Base-by-base conservation (phyloP, 2,888 invertebrate species). In the Ophion slaviceki region DNA sequence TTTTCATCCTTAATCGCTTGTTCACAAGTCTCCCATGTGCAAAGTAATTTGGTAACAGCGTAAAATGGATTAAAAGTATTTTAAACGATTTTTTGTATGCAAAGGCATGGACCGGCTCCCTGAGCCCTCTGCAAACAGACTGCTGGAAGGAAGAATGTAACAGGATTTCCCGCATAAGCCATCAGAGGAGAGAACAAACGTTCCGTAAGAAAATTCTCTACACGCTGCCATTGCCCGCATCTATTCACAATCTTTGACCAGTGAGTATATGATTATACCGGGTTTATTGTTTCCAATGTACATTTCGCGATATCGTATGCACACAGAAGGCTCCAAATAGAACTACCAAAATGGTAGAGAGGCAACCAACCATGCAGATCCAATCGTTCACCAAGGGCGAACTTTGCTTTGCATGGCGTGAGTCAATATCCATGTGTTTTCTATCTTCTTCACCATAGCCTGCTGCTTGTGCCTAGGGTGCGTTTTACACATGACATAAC, bases 381-480 rank as follows among this genome's bases (percentile, higher is more conserved):
- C 64, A 53, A 77, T 28, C 53, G 20, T 40, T 85, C 92, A 95
- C 95, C 95, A 96, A 0, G 95, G 94, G 59, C 95, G 92, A 68
- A 92, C 85, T 91, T 94, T 94, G 0, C 95, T 95, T 92, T 97
- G 97, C 28, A 96, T 96, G 4, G 97, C 97, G 92, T 96, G 96
- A 1, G 97, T 96, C 82, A 98, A 91, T 82, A 97, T 96, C 96
- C 97, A 97, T 24, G 96, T 96, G 89, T 96, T 96, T 87, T 95
- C 95, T 14, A 96, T 96, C 87, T 95, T 95, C 82, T 96, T 95
- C 82, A 95, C 95, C 95, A 96, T 96, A 20, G 96, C 94, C 96
- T 96, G 96, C 94, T 98, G 98, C 91, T 98, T 98, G 92, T 98
- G 98, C 59, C 98, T 95, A 32, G 96, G 96, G 91, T 96, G 96